Conservation (phyloP, 1,140 invertebrate genomes). For the Drosophila suzukii region DNA sequence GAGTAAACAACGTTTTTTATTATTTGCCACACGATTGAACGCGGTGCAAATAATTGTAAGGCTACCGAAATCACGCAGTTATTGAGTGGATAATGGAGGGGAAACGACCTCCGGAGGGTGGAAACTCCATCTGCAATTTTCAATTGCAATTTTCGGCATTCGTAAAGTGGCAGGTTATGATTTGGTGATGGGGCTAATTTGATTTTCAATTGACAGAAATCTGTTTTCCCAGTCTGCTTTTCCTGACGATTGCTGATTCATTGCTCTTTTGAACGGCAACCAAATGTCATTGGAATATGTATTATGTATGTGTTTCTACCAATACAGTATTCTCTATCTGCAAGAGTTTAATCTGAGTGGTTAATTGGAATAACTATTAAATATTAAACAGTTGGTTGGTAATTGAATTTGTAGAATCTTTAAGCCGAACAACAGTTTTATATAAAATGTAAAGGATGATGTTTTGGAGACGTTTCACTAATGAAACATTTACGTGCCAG, state of each 20-base stretch:
- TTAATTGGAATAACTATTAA: not conserved
- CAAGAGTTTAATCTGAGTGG: not conserved
- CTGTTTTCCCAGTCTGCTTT: not conserved
- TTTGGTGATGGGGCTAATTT: slow-evolving; percentile 8
- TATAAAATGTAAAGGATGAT: not conserved
- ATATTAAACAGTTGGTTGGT: not conserved
- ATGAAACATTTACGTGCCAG: not conserved
- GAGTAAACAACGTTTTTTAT: slow-evolving; percentile 28
- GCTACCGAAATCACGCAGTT: slow-evolving; percentile 4
- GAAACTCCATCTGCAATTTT: not conserved
- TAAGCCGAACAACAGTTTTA: not conserved
- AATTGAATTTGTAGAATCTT: not conserved
- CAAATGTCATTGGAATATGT: not conserved
- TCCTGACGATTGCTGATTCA: not conserved
- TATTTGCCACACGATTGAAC: not conserved
- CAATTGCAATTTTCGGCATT: slow-evolving; percentile 7
- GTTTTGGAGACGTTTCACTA: not conserved
- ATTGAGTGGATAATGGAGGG: slow-evolving; percentile 11
- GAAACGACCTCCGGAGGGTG: not conserved
- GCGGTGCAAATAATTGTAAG: slow-evolving; percentile 16
- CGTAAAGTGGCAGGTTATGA: not conserved
- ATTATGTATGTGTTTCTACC: not conserved
- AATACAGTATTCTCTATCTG: not conserved
- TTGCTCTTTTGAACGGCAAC: not conserved
- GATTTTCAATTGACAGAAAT: slow-evolving; percentile 7